A percentile compares a stretch with the other conserved stretches of the same genome.
phyloP scores from a whole-genome alignment of 2,113 vertebrate genomes.

The Oryzias curvinotus region DNA sequence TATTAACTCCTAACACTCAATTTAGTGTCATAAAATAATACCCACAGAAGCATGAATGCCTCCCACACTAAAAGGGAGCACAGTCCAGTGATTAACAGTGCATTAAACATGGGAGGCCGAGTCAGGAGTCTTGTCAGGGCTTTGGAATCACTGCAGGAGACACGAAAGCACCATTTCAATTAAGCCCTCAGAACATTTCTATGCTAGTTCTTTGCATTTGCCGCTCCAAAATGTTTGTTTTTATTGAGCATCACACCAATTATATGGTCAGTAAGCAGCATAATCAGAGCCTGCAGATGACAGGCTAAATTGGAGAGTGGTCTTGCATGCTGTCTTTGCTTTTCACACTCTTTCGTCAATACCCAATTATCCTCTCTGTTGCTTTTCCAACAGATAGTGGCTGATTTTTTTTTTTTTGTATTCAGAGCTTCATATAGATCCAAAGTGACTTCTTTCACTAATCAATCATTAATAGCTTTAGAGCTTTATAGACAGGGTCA shows the following conservation, averaged over 20 bases:
- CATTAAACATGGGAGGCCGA: constrained; percentile 39
- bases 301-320: constrained; percentile 68
- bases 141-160: constrained; percentile 9
- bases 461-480: constrained; percentile 60
- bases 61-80: constrained; percentile 16
- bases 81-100: constrained; percentile 30
- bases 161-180: constrained; percentile 20
- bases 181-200: constrained; percentile 38
- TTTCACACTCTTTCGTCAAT: constrained; percentile 74
- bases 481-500: constrained; percentile 6
- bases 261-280: constrained; percentile 72
- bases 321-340: constrained; percentile 51
- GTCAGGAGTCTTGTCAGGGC: constrained; percentile 27
- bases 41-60: constrained; percentile 21
- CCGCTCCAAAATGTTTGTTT: constrained; percentile 61
- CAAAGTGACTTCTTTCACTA: constrained; percentile 62
- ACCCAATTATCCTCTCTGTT: constrained; percentile 74
- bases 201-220: constrained; percentile 28
- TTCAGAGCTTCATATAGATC: constrained; percentile 55
- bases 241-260: constrained; percentile 59
- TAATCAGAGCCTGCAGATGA: constrained; percentile 74
- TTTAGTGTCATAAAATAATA: constrained; percentile 46
- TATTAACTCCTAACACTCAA: constrained; percentile 43
- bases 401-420: constrained; percentile 41
- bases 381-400: constrained; percentile 50